Evolutionary conservation across 1,140 invertebrate genomes (phyloP), one percentile per base, ranked within the genome.

Genomic region (Euura saliciscinereae): DNA sequence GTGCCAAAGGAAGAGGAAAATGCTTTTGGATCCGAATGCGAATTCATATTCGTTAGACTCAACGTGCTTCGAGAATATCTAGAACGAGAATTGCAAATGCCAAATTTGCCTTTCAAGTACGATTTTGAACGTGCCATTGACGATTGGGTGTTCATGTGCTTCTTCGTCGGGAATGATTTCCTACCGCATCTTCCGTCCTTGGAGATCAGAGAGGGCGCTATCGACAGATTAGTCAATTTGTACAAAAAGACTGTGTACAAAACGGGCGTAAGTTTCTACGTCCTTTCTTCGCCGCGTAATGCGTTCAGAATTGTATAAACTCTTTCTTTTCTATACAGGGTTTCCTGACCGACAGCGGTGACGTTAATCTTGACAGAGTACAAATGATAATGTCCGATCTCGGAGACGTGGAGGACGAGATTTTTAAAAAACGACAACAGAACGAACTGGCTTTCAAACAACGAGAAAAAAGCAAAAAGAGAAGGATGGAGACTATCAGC

Each of bases 101-200:
- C 95, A 0, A 96, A 96, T 87, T 89, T 99, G 11, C 97, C 98
- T 2, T 99, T 99, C 84, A 87, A 91, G 66, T 97, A 96, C 83
- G 94, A 96, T 78, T 96, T 97, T 82, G 96, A 99, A 82, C 87
- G 97, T 74, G 96, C 92, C 2, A 83, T 99, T 2, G 99, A 99
- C 86, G 99, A 99, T 88, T 99, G 98, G 98, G 98, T 99, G 1
- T 99, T 99, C 84, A 99, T 99, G 97, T 99, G 99, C 87, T 99
- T 99, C 88, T 99, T 99, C 89, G 99, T 99, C 71, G 99, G 99
- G 65, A 99, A 99, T 88, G 99, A 99, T 89, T 99, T 99, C 86
- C 86, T 99, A 77, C 99, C 99, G 11, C 99, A 99, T 90, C 89
- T 99, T 72, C 99, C 99, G 11, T 99, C 97, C 43, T 87, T 99